Conservation (phyloP, 2,797 vertebrate genomes). For the Lutjanus campechanus region DNA sequence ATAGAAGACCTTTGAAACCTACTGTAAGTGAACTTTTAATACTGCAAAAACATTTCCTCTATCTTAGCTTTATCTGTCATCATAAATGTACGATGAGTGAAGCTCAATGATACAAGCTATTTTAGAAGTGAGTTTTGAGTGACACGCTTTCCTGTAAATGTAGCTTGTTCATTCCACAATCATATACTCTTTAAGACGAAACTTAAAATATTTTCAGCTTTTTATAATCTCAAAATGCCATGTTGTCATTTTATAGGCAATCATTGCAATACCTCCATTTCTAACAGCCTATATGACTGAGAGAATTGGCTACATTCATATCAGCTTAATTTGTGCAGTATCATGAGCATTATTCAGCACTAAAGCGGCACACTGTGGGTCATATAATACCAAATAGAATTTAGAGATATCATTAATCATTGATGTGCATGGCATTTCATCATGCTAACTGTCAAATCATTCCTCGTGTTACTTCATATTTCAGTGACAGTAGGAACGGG, state of each 20-base stretch:
- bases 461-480: slow-evolving; percentile 35
- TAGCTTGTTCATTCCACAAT: slow-evolving; percentile 37
- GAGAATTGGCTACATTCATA: slow-evolving; percentile 9
- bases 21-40: slow-evolving; percentile 19
- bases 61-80: slow-evolving; percentile 38
- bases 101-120: slow-evolving; percentile 26
- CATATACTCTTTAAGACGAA: slow-evolving; percentile 6
- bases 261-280: background rate
- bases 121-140: slow-evolving; percentile 29
- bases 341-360: slow-evolving; percentile 24
- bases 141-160: slow-evolving; percentile 61
- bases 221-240: slow-evolving; percentile 11
- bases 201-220: slow-evolving; percentile 17
- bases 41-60: slow-evolving; percentile 19
- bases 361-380: slow-evolving; percentile 34
- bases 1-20: slow-evolving; percentile 14
- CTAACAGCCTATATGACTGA: background rate
- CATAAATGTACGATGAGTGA: slow-evolving; percentile 1
- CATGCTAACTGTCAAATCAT: slow-evolving; percentile 28
- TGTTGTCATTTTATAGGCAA: slow-evolving; percentile 10
- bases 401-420: slow-evolving; percentile 37
- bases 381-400: slow-evolving; percentile 29
- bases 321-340: slow-evolving; percentile 46
- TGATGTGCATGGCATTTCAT: slow-evolving; percentile 55
- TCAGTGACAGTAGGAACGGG: slow-evolving; percentile 16